Base-by-base conservation (phyloP, 2,888 invertebrate species). In the Xanthorhoe designata region DNA sequence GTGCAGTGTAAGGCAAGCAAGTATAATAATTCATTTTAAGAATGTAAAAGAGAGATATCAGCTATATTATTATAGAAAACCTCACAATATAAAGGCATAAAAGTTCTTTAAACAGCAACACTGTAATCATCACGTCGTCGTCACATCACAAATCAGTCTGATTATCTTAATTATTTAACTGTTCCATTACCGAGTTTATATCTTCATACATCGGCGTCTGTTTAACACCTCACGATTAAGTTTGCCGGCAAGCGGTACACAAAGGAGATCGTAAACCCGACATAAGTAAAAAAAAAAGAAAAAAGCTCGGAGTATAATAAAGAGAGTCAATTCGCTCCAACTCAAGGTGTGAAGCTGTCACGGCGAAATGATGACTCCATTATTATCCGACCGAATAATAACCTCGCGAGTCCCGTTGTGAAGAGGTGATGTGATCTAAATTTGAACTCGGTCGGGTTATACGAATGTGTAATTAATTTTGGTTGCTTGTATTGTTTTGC, bases 301-400 rank as follows among this genome's bases (percentile, higher is more conserved):
- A 47, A 79, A 81, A 76, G 70, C 75, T 72, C 75, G 75, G 82
- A 84, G 77, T 74, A 87, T 87, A 87, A 88, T 89, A 89, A 87
- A 87, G 88, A 89, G 85, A 89, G 88, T 88, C 87, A 85, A 89
- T 90, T 88, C 90, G 85, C 84, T 82, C 79, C 84, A 83, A 84
- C 85, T 84, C 88, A 86, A 91, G 92, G 93, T 93, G 93, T 92
- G 91, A 92, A 93, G 87, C 93, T 92, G 93, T 92, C 92, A 90
- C 83, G 89, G 77, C 81, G 86, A 87, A 89, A 90, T 89, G 92
- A 93, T 89, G 90, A 86, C 91, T 92, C 89, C 91, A 91, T 92
- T 92, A 92, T 91, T 91, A 92, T 77, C 83, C 88, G 86, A 79
- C 87, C 86, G 89, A 90, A 89, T 90, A 90, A 90, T 89, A 88